phyloP scores from a whole-genome alignment of 2,888 invertebrate genomes.

The Volucella bombylans region DNA sequence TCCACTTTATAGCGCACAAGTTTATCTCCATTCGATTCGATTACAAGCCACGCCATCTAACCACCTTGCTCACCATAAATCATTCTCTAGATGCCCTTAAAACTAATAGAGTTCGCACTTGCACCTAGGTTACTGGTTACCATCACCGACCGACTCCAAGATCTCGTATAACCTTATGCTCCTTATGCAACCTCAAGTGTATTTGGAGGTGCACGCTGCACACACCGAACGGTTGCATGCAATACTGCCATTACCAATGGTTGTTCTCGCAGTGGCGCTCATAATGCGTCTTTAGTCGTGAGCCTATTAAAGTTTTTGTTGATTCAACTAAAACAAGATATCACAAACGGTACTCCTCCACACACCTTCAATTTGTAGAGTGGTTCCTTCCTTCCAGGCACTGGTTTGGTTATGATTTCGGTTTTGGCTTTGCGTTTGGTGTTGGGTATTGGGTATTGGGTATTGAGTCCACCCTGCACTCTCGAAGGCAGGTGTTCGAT shows the following conservation, averaged over 20 bases:
- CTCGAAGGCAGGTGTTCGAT: no score
- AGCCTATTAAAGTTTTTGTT: constrained; percentile 58
- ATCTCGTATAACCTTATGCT: constrained; percentile 56
- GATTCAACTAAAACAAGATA: constrained; percentile 45
- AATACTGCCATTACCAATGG: constrained; percentile 52
- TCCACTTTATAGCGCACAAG: constrained; percentile 34
- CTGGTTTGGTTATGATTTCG: no score
- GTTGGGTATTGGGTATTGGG: no score
- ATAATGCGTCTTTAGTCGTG: constrained; percentile 44
- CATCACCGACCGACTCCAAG: constrained; percentile 3
- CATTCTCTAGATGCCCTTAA: constrained; percentile 64
- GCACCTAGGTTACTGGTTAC: constrained; percentile 54
- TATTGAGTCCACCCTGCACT: no score
- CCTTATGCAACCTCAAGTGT: constrained; percentile 52
- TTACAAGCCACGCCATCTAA: constrained; percentile 54
- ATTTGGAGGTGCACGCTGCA: constrained; percentile 14
- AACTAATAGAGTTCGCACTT: constrained; percentile 72
- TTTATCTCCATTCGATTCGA: constrained; percentile 66
- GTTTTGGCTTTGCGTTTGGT: no score
- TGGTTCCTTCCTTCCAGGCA: constrained; percentile 28
- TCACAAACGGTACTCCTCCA: constrained; percentile 38
- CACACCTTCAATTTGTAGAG: constrained; percentile 46
- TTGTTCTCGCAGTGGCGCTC: constrained; percentile 48
- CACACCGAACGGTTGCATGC: constrained; percentile 50
- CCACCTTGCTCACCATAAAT: constrained; percentile 66